phyloP scores from a whole-genome alignment of 2,888 invertebrate genomes.

The Axea sp. region DNA sequence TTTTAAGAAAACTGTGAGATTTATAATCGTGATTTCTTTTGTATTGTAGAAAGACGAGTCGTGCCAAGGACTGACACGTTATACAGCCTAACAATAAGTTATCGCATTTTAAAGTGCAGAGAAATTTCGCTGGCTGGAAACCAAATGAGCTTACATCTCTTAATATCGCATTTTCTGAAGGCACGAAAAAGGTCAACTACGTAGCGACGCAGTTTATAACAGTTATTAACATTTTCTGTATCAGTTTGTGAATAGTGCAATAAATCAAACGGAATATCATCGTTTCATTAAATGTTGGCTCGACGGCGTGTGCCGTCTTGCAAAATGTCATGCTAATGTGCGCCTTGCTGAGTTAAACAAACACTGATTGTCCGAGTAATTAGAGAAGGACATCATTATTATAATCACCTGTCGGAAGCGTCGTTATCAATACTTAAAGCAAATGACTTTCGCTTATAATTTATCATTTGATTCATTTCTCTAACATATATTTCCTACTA shows the following conservation, averaged over 20 bases:
- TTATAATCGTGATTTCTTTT: constrained; percentile 50
- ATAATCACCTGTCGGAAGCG: constrained; percentile 50
- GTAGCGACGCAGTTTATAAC: constrained; percentile 51
- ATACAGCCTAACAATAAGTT: constrained; percentile 58
- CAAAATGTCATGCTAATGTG: constrained; percentile 48
- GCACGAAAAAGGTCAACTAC: constrained; percentile 58
- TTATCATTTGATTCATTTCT: constrained; percentile 45
- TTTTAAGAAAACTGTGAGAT: constrained; percentile 42
- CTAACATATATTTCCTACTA: constrained; percentile 26
- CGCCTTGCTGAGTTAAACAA: constrained; percentile 49
- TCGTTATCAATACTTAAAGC: constrained; percentile 54
- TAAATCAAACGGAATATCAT: constrained; percentile 54
- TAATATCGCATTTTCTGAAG: constrained; percentile 54
- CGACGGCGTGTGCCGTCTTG: constrained; percentile 33
- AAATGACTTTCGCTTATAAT: constrained; percentile 44
- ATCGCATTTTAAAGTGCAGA: constrained; percentile 57
- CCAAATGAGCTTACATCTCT: constrained; percentile 61
- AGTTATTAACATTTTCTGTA: constrained; percentile 59
- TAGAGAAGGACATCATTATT: constrained; percentile 51
- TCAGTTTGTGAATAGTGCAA: constrained; percentile 51
- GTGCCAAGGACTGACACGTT: constrained; percentile 58
- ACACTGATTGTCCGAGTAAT: constrained; percentile 59
- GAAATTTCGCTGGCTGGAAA: constrained; percentile 53
- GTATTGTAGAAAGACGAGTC: constrained; percentile 38
- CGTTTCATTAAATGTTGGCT: constrained; percentile 50